phyloP scores from a whole-genome alignment of 1,140 invertebrate genomes.

The Drosophila auraria region DNA sequence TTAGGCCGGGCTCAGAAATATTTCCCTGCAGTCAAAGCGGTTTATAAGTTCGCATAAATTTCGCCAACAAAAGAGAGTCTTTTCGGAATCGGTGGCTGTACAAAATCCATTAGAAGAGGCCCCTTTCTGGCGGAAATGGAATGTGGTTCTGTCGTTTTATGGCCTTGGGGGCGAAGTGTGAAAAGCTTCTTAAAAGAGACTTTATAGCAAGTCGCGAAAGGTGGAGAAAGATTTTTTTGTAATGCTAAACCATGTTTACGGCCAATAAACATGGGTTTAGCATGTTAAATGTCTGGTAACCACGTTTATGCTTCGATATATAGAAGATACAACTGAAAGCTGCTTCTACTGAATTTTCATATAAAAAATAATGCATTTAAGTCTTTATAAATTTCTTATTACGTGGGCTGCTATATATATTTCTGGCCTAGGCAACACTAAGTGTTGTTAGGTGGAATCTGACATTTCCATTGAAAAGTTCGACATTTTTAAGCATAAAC shows the following conservation, averaged over 20 bases:
- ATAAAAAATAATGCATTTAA: no score
- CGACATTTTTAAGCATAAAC: no score
- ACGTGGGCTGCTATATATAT: no score
- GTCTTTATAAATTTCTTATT: not conserved
- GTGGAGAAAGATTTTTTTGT: not conserved
- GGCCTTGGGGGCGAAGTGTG: constrained; percentile 16
- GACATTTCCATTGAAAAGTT: no score
- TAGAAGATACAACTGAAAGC: not conserved
- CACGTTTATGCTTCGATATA: not conserved
- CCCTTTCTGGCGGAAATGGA: constrained; percentile 9
- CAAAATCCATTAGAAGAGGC: constrained; percentile 25
- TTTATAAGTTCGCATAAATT: constrained; percentile 29
- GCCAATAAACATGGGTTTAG: not conserved
- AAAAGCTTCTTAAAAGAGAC: constrained; percentile 17
- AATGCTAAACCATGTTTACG: constrained; percentile 19
- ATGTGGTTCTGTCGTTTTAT: constrained; percentile 14
- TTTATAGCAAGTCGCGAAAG: not conserved
- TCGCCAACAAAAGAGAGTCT: constrained; percentile 10
- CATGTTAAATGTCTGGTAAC: not conserved
- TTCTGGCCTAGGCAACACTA: no score
- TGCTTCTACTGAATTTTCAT: not conserved
- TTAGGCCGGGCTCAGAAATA: constrained; percentile 8
- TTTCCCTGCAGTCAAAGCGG: constrained; percentile 5
- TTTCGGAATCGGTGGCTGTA: no score
- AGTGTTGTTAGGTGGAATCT: no score